Base-by-base conservation (phyloP, 1,140 invertebrate genomes). In the Drosophila busckii region DNA sequence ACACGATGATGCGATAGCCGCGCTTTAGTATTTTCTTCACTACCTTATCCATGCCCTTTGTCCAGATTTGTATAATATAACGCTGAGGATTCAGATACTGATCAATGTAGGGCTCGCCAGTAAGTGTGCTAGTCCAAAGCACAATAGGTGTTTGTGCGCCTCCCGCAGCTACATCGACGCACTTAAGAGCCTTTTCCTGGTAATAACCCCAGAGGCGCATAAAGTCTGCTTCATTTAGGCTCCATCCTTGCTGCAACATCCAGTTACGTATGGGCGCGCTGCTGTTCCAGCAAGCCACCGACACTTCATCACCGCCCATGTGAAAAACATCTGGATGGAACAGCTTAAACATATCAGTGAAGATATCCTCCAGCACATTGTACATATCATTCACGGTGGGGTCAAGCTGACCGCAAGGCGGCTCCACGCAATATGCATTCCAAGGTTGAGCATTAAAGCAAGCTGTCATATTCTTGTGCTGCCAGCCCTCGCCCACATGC, bases 291-390 rank as follows among this genome's bases (percentile, higher is more conserved):
- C 95, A 96, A 17, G 88, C 87, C 8, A 92, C 86, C 29, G 90
- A 92, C 0, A 95, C 94, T 80, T 97, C 95, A 75, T 96, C 95
- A 0, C 95, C 95, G 13, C 95, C 95, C 94, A 96, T 95, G 70
- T 97, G 95, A 85, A 96, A 96, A 0, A 96, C 88, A 68, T 95
- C 94, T 0, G 93, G 91, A 68, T 95, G 32, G 29, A 78, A 85
- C 10, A 90, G 88, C 59, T 89, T 86, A 4, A 91, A 86, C 91
- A 94, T 93, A 35, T 94, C 93, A 0, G 68, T 70, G 65, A 93
- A 94, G 37, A 94, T 91, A 54, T 92, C 91, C 73, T 91, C 90
- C 2, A 96, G 86, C 10, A 93, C 88, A 26, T 94, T 89, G 64
- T 96, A 97, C 34, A 96, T 88, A 25, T 90, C 89, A 1, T 93